These are phyloP conservation scores for Latrodectus hesperus DNA, from an alignment of 2,888 invertebrate species.

Conservation along the genomic window DNA sequence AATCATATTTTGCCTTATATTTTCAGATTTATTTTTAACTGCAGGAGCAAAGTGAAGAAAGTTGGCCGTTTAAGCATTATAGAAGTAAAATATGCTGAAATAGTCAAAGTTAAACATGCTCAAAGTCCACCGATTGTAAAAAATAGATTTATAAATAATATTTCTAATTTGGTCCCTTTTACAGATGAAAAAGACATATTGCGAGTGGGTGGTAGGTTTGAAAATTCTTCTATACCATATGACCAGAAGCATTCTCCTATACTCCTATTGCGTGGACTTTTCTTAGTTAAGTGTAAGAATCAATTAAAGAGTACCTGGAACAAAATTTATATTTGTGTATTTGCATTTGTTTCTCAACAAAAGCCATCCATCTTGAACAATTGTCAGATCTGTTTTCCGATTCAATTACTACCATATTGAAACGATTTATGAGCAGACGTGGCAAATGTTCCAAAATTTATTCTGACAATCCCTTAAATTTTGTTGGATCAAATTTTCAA, in stretches of 20 bases:
- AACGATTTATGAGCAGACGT: neutral
- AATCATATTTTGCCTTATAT: neutral
- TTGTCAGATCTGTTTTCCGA: too few relatives aligned
- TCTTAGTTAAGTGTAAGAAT: too few relatives aligned
- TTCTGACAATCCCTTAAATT: neutral
- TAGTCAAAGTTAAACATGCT: neutral
- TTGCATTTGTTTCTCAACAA: too few relatives aligned
- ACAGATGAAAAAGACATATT: neutral
- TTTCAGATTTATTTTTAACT: neutral
- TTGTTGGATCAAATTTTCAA: neutral
- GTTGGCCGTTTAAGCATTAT: neutral
- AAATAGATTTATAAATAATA: neutral
- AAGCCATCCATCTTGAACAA: too few relatives aligned
- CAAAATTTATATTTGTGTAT: neutral
- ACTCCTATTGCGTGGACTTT: too few relatives aligned
- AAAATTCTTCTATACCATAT: neutral
- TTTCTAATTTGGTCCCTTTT: neutral
- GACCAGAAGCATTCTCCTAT: neutral
- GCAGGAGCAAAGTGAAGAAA: neutral
- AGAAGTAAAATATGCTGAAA: neutral
- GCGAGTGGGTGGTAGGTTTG: neutral
- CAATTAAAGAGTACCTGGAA: neutral
- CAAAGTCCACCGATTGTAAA: neutral
- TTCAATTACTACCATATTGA: too few relatives aligned
- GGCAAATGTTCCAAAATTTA: neutral